Evolutionary conservation across 2,113 vertebrate genomes (phyloP).

Genomic region (Blennius ocellaris): DNA sequence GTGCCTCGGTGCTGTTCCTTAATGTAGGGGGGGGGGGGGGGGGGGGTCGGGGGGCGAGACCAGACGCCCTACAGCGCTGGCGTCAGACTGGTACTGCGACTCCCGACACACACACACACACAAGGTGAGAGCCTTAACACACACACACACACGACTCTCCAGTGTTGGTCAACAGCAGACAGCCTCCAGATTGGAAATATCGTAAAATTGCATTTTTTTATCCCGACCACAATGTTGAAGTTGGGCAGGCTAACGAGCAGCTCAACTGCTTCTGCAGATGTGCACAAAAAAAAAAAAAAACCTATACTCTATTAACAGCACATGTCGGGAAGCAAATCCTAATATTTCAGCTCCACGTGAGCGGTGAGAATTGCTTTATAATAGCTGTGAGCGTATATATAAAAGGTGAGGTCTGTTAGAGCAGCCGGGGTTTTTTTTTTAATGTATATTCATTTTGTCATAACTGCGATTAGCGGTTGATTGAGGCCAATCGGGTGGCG

Average conservation of each 20-base stretch:
- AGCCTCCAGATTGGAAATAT: constrained; percentile 44
- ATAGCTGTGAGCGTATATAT: constrained; percentile 6
- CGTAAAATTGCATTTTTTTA: constrained; percentile 56
- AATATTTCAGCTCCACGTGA: constrained; percentile 34
- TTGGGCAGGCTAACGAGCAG: constrained; percentile 36
- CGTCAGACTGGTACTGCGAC: constrained; percentile 60
- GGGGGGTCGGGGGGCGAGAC: constrained; percentile 34
- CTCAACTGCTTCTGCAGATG: constrained; percentile 65
- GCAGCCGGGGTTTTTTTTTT: not conserved
- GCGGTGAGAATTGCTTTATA: constrained; percentile 14
- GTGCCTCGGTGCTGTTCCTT: constrained; percentile 23
- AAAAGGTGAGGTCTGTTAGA: not conserved
- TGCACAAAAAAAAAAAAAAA: constrained; percentile 61
- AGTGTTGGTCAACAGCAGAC: constrained; percentile 64
- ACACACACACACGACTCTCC: constrained; percentile 17
- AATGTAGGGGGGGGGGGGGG: not conserved
- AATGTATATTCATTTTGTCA: not conserved
- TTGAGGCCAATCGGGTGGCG: too few species aligned
- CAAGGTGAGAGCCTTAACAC: constrained; percentile 27
- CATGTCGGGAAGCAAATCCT: constrained; percentile 42
- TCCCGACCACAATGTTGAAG: constrained; percentile 56
- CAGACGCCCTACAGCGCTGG: constrained; percentile 64
- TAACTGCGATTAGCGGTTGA: constrained; percentile 12
- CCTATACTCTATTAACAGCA: constrained; percentile 50
- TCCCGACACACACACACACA: constrained; percentile 22